Percentiles rank a stretch among this genome's conserved stretches.
Conservation (phyloP, 2,888 invertebrate genomes). For the Microctonus aethiopoides region DNA sequence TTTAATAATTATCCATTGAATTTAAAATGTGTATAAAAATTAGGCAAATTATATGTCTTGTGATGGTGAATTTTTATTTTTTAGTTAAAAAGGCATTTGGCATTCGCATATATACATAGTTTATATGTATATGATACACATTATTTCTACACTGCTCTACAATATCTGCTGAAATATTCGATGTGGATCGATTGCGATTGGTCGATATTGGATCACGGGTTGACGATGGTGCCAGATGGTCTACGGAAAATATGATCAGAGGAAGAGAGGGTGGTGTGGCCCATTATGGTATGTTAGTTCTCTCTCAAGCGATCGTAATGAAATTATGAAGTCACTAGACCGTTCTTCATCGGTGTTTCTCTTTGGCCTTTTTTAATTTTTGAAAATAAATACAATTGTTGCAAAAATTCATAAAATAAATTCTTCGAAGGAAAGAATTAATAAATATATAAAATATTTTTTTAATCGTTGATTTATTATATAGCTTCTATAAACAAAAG, state of each 20-base stretch:
- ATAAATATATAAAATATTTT: conserved; percentile 15
- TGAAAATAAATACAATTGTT: background rate
- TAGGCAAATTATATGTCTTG: no score
- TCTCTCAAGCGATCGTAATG: conserved; percentile 51
- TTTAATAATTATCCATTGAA: no score
- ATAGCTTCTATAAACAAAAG: background rate
- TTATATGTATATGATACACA: no score
- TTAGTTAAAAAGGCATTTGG: no score
- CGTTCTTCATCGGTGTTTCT: conserved; percentile 6
- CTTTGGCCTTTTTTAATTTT: background rate
- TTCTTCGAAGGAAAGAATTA: background rate
- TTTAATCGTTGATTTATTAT: no score
- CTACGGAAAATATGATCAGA: conserved; percentile 50
- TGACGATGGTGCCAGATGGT: conserved; percentile 63
- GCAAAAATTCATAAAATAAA: conserved; percentile 7
- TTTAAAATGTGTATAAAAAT: no score
- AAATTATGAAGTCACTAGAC: conserved; percentile 54
- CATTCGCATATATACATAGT: no score
- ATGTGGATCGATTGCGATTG: conserved; percentile 41
- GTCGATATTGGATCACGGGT: conserved; percentile 48
- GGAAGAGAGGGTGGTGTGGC: conserved; percentile 40
- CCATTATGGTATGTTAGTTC: conserved; percentile 49
- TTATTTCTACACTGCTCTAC: no score
- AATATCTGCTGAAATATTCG: conserved; percentile 33
- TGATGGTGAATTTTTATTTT: no score